A percentile compares a stretch with the other conserved stretches of the same genome.
Conservation (phyloP, 2,113 vertebrate genomes). For the Riparia riparia region DNA sequence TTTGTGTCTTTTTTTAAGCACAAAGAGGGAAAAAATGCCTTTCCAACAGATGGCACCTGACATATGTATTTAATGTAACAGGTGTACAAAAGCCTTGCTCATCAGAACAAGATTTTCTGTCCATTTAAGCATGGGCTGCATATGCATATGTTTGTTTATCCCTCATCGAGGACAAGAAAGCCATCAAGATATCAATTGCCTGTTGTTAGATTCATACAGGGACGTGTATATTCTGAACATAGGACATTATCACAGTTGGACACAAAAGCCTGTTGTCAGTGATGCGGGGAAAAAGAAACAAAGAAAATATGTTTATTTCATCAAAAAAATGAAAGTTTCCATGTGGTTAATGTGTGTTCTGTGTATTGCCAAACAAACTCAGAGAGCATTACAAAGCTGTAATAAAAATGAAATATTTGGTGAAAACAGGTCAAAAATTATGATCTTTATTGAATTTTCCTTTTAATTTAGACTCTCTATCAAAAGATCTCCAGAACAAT, state of each 20-base stretch:
- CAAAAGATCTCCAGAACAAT: not conserved
- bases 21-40: not conserved
- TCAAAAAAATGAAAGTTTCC: conserved; percentile 4
- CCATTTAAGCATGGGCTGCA: not conserved
- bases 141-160: conserved; percentile 11
- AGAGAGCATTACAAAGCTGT: not conserved
- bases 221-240: conserved; percentile 1
- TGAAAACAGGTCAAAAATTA: conserved; percentile 20
- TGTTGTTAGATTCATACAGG: conserved; percentile 47
- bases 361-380: conserved; percentile 7
- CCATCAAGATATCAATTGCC: conserved; percentile 22
- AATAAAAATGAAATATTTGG: conserved; percentile 35
- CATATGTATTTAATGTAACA: conserved; percentile 1
- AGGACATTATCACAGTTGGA: conserved; percentile 65
- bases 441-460: conserved; percentile 11
- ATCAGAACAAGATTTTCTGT: conserved; percentile 5
- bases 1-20: not conserved
- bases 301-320: conserved; percentile 47
- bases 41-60: conserved; percentile 29
- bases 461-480: conserved; percentile 10
- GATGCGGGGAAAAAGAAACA: conserved; percentile 40
- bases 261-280: conserved; percentile 39
- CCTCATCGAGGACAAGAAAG: conserved; percentile 35
- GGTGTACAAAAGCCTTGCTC: not conserved
- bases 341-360: conserved; percentile 11